phyloP scores from a whole-genome alignment of 2,888 invertebrate species.

The Abrostola tripartita region DNA sequence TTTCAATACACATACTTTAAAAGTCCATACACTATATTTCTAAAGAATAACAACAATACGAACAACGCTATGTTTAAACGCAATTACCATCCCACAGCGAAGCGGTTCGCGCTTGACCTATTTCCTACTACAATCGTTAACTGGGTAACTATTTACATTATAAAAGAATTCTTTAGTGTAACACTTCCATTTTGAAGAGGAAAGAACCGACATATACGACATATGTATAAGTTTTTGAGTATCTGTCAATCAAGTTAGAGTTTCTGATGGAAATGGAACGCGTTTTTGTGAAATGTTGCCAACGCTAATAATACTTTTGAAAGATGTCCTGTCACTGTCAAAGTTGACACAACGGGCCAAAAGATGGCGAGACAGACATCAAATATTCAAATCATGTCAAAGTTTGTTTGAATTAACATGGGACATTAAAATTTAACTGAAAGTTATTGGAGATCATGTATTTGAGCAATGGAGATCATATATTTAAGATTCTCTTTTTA shows the following conservation, averaged over 20 bases:
- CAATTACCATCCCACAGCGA: constrained; percentile 63
- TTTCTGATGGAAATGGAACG: constrained; percentile 29
- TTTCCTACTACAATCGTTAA: constrained; percentile 65
- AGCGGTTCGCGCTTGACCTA: constrained; percentile 68
- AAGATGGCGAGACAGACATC: constrained; percentile 11
- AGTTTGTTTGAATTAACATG: constrained; percentile 9
- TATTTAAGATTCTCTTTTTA: not conserved
- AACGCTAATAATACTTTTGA: not conserved
- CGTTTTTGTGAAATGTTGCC: constrained; percentile 25
- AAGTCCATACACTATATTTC: constrained; percentile 46
- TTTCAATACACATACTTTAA: constrained; percentile 45
- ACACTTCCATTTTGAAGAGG: constrained; percentile 42
- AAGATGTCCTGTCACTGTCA: constrained; percentile 23
- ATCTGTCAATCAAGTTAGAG: constrained; percentile 49
- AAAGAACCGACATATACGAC: constrained; percentile 15
- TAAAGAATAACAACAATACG: constrained; percentile 55
- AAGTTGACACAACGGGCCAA: constrained; percentile 3
- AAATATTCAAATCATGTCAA: constrained; percentile 5
- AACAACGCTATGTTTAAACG: constrained; percentile 47
- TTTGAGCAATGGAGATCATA: not conserved
- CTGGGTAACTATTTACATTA: constrained; percentile 69
- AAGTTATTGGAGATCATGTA: not conserved
- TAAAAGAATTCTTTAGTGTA: constrained; percentile 64
- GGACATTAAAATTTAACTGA: constrained; percentile 3
- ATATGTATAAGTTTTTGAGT: constrained; percentile 11